Evolutionary conservation across 1,140 invertebrate species (phyloP).

Genomic region (Doryteuthis pealeii): DNA sequence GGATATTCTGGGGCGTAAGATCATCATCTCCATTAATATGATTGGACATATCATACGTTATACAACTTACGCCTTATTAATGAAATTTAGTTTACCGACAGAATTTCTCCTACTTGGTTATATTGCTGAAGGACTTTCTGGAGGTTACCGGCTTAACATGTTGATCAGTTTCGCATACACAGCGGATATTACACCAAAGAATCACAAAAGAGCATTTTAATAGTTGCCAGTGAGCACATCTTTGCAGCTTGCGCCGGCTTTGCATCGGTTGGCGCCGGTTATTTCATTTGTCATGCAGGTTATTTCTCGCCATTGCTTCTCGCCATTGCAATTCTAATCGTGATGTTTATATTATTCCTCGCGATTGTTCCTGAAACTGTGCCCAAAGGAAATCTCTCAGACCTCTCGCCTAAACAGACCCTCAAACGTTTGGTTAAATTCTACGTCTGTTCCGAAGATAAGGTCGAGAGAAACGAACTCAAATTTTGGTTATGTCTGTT

Average conservation of each 20-base stretch:
- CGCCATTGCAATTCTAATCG: neutral
- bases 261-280: slow-evolving; percentile 17
- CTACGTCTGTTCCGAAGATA: slow-evolving; percentile 12
- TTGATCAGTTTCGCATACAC: slow-evolving; percentile 14
- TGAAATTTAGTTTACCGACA: slow-evolving; percentile 7
- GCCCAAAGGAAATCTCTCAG: neutral
- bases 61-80: neutral
- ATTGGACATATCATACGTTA: slow-evolving; percentile 17
- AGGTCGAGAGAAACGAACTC: neutral
- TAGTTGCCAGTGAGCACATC: slow-evolving; percentile 13
- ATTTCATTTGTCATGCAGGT: slow-evolving; percentile 18
- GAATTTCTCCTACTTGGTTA: slow-evolving; percentile 13
- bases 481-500: slow-evolving; percentile 20
- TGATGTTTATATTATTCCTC: slow-evolving; percentile 15
- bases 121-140: slow-evolving; percentile 16
- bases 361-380: slow-evolving; percentile 23
- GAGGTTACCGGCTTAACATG: slow-evolving; percentile 2
- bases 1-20: slow-evolving; percentile 21
- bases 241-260: slow-evolving; percentile 9
- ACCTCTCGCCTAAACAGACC: neutral
- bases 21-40: slow-evolving; percentile 14
- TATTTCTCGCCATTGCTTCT: slow-evolving; percentile 16
- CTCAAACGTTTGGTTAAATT: neutral
- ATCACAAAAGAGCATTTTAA: slow-evolving; percentile 16
- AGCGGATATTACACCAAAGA: slow-evolving; percentile 21